These are phyloP conservation scores for Zelostemma sp. DNA, from an alignment of 1,140 invertebrate species.

Conservation along the genomic window DNA sequence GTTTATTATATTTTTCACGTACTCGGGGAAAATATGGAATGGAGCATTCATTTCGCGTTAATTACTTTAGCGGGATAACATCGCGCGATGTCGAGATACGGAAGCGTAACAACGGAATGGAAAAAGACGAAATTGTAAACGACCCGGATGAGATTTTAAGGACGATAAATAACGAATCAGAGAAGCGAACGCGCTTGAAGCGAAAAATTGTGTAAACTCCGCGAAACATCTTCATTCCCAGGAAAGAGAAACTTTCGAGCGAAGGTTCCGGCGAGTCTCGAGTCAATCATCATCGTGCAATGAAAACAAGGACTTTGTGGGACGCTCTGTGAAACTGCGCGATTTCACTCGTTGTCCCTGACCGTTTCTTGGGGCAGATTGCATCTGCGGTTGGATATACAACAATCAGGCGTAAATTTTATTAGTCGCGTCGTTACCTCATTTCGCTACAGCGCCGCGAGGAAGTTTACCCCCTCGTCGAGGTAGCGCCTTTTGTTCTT, in stretches of 20 bases:
- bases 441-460: constrained; percentile 28
- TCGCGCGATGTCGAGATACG: constrained; percentile 20
- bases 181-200: too few species aligned
- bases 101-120: too few species aligned
- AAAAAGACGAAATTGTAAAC: neutral
- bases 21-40: constrained; percentile 5
- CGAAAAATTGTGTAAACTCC: too few species aligned
- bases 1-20: constrained; percentile 22
- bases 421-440: constrained; percentile 52
- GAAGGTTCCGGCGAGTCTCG: neutral
- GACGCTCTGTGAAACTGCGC: constrained; percentile 7
- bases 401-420: constrained; percentile 55
- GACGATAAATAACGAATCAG: too few species aligned
- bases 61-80: constrained; percentile 21
- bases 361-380: constrained; percentile 46
- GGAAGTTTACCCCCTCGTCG: neutral
- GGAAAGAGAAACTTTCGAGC: neutral
- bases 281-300: neutral
- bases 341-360: constrained; percentile 30
- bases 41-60: constrained; percentile 21
- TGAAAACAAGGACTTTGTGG: constrained; percentile 4
- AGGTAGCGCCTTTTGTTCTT: too few species aligned
- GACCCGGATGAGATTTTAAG: too few species aligned
- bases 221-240: too few species aligned
- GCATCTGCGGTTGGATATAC: constrained; percentile 58